These are phyloP conservation scores for Metaphire vulgaris DNA, from an alignment of 1,140 invertebrate species.

Conservation along the genomic window DNA sequence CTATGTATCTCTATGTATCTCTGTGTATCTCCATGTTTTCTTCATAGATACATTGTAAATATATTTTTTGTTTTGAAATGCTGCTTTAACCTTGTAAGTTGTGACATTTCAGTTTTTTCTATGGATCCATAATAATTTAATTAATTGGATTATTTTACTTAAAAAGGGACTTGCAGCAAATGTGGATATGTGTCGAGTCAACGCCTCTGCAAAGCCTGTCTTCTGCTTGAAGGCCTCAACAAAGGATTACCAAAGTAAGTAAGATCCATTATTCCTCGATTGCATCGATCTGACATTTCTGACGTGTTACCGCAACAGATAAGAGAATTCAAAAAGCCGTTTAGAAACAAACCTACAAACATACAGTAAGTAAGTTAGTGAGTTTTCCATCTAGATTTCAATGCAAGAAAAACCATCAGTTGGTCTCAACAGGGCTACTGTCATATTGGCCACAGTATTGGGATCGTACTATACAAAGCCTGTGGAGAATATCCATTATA, in stretches of 20 bases:
- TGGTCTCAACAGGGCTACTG: not conserved
- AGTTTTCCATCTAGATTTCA: not conserved
- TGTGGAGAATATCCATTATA: too few species aligned
- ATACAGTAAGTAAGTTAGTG: not conserved
- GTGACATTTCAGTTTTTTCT: not conserved
- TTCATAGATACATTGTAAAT: too few species aligned
- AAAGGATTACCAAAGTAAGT: constrained; percentile 69
- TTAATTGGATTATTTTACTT: not conserved
- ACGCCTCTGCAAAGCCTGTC: constrained; percentile 91
- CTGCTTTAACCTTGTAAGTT: not conserved
- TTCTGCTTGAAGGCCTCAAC: constrained; percentile 89
- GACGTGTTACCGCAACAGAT: too few species aligned
- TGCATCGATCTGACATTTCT: too few species aligned
- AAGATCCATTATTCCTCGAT: too few species aligned
- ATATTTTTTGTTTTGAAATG: not conserved
- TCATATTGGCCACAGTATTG: not conserved
- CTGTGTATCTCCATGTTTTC: too few species aligned
- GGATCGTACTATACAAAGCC: too few species aligned
- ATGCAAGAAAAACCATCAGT: not conserved
- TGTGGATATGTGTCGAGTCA: constrained; percentile 96
- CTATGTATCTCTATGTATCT: too few species aligned
- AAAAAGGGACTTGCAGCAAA: constrained; percentile 60
- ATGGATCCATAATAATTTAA: not conserved
- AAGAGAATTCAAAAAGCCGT: not conserved
- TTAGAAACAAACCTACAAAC: not conserved